Evolutionary conservation across 1,140 invertebrate genomes (phyloP), one percentile per base, ranked within the genome.

Genomic region (Conus ventricosus): DNA sequence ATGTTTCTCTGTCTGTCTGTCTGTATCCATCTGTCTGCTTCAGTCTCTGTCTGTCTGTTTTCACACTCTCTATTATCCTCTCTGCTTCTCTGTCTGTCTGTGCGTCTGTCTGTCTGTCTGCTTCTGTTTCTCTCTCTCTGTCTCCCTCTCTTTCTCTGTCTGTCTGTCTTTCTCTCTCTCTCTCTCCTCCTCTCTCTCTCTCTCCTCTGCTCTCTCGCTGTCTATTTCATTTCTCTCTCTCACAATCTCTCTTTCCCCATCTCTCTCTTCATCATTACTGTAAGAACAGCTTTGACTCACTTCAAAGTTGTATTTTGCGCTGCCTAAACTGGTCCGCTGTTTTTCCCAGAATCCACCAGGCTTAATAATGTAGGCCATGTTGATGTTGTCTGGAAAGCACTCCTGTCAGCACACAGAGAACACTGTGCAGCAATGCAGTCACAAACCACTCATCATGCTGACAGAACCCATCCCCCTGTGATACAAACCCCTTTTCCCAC

Each of bases 261-360:
- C 11, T 23, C 67, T 23, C 4, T 71, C 67, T 71, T n/a, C 20
- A 6, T 71, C 13, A 71, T 63, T 0, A 63, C 17, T 63, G 1
- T 63, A 63, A 11, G 17, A 63, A 63, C 60, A 63, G 60, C 11
- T 13, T 63, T 25, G 71, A 88, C 95, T 96, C 96, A 98, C 98
- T 96, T 99, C 99, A 96, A 99, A 99, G 96, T 99, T 99, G 96
- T 99, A 99, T 96, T 99, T 99, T 95, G 99, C 97, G 96, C 98
- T 98, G 92, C 97, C 98, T 93, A 99, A 96, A 86, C 98, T 98
- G 91, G 98, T 99, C 93, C 98, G 97, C 96, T 99, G 98, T 96
- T 99, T 99, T 95, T 99, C 98, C 98, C 99, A 99, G 96, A 99
- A 99, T 95, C 99, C 99, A 93, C 99, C 99, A 91, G 99, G 98